A percentile compares a stretch with the other conserved stretches of the same genome.
Conservation (phyloP, 2,797 vertebrate genomes). For the Sebastes trivittatus region DNA sequence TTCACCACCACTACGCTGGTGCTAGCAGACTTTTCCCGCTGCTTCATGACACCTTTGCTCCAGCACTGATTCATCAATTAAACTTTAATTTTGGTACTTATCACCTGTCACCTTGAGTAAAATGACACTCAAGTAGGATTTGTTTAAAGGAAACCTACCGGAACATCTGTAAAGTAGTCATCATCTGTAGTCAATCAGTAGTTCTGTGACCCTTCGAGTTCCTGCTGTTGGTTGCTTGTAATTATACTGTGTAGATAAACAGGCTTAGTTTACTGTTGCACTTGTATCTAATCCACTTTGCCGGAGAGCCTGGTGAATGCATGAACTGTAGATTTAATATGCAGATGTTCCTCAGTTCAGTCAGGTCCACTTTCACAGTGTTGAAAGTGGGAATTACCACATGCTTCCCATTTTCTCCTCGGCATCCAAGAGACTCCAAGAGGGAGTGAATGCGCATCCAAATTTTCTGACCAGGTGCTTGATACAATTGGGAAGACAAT, state of each 20-base stretch:
- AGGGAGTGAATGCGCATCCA: constrained; percentile 53
- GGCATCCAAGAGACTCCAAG: constrained; percentile 44
- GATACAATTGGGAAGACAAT: constrained; percentile 59
- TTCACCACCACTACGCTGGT: too few relatives aligned
- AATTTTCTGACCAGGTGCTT: constrained; percentile 67
- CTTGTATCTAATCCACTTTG: neutral
- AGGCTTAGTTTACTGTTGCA: neutral
- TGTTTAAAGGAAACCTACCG: neutral
- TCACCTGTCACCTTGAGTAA: neutral
- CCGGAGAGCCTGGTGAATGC: neutral
- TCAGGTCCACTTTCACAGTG: constrained; percentile 11
- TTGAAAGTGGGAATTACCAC: constrained; percentile 45
- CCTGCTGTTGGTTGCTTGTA: neutral
- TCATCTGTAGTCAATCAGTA: neutral
- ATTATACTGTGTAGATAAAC: neutral
- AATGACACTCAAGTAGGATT: neutral
- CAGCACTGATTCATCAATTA: too few relatives aligned
- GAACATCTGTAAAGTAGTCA: fast-evolving
- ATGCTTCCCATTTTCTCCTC: constrained; percentile 65
- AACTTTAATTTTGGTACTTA: too few relatives aligned
- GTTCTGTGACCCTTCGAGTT: neutral
- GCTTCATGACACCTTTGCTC: too few relatives aligned
- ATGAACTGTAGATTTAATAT: constrained; percentile 13
- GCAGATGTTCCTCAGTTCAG: constrained; percentile 51
- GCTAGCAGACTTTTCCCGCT: too few relatives aligned